Base-by-base conservation (phyloP, 2,113 vertebrate species). In the Camelus bactrianus region DNA sequence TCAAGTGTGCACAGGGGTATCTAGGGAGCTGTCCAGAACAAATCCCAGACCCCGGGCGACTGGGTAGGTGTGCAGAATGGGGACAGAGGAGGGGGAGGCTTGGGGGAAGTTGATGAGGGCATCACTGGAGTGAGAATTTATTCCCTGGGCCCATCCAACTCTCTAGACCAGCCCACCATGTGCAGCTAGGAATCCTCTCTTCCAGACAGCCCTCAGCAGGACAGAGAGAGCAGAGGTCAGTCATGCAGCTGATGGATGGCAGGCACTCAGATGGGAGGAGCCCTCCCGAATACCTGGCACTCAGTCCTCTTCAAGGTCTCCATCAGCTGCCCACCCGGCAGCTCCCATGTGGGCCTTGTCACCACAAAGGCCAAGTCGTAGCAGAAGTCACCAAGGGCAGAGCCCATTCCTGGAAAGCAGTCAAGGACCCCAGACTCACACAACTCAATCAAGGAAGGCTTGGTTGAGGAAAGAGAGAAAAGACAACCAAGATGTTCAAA, bases 401-500 rank as follows among this genome's bases (percentile, higher is more conserved):
- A 92, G 81, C 48, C 76, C 1, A 0, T 56, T 84, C 95, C 95
- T 82, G 85, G 93, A 94, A 94, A 85, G 84, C 84, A 65, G 76
- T 56, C 62, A 20, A 20, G 26, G 81, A 67, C 38, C 46, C 35
- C 60, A 81, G 46, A 35, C 72, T 42, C n/a, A 19, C 1, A 1
- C 38, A 35, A 30, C 32, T 46, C 72, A 24, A 46, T 14, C 70
- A 52, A 30, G 20, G 32, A 88, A 81, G 48, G 90, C 73, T 52
- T 11, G 46, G 38, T 2, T 6, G 14, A 72, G 56, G 11, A 52
- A 46, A 77, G 12, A 54, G 22, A 76, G 56, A 62, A 30, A 50
- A 69, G 35, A 50, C 80, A 58, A 28, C 86, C n/a, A 3, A 56
- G 46, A 56, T 0, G 22, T 28, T 54, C 65, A 15, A 10, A 26